A percentile compares a stretch with the other conserved stretches of the same genome.
Evolutionary conservation across 2,888 invertebrate species (phyloP).

Genomic region (Megaustenia siamemsis): DNA sequence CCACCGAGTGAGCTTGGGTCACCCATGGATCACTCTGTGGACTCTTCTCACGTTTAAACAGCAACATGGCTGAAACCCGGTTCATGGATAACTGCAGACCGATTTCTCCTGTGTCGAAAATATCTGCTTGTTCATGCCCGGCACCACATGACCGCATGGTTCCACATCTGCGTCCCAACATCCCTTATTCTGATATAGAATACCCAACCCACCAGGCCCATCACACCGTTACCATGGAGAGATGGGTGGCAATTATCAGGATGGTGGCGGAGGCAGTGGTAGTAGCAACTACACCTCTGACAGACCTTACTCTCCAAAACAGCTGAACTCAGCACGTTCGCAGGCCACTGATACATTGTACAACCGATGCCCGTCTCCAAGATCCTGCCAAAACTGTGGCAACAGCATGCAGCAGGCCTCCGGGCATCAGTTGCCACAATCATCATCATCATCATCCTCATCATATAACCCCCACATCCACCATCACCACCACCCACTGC

Average conservation of each 20-base stretch:
- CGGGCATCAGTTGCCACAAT: conserved; percentile 25
- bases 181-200: conserved; percentile 73
- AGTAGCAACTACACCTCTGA: conserved; percentile 56
- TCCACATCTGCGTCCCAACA: conserved; percentile 62
- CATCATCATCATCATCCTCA: conserved; percentile 49
- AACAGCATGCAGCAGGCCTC: conserved; percentile 41
- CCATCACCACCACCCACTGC: conserved; percentile 43
- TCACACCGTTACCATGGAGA: conserved; percentile 45
- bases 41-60: conserved; percentile 60
- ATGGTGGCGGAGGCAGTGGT: conserved; percentile 51
- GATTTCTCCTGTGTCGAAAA: conserved; percentile 73
- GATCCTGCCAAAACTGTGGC: conserved; percentile 53
- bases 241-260: conserved; percentile 30
- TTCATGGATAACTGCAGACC: conserved; percentile 65
- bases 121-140: conserved; percentile 75
- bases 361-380: conserved; percentile 42
- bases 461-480: conserved; percentile 35
- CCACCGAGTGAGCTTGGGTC: conserved; percentile 78
- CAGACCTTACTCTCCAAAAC: conserved; percentile 67
- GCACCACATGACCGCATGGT: conserved; percentile 67
- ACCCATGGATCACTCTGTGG: conserved; percentile 63
- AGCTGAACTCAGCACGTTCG: conserved; percentile 59
- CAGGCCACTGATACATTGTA: conserved; percentile 20
- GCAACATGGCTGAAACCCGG: conserved; percentile 55
- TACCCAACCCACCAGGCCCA: conserved; percentile 57